These are phyloP conservation scores for Catagonus wagneri DNA, from an alignment of 2,113 vertebrate species.

Conservation along the genomic window DNA sequence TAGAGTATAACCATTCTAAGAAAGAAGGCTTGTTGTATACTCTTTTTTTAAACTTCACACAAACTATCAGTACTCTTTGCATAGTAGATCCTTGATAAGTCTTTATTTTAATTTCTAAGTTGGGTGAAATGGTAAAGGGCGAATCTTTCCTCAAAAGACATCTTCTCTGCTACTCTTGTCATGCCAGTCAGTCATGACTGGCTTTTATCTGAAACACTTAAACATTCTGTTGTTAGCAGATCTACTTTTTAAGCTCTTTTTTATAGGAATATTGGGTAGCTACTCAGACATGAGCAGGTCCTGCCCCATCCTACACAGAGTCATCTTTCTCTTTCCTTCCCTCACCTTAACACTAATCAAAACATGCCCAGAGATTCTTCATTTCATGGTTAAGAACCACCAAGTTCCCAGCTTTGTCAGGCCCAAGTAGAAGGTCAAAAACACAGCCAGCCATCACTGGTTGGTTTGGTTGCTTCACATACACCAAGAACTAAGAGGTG, in stretches of 20 bases:
- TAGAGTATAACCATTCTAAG: background rate
- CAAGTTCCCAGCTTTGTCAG: too few species aligned
- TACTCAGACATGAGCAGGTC: too few species aligned
- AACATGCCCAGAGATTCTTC: too few species aligned
- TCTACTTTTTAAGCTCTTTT: background rate
- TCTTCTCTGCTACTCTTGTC: background rate
- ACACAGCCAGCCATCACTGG: too few species aligned
- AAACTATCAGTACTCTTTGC: background rate
- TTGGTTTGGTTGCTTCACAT: too few species aligned
- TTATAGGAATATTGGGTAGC: too few species aligned
- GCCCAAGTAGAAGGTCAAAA: too few species aligned
- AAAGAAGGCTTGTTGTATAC: background rate
- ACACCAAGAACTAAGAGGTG: too few species aligned
- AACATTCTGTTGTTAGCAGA: background rate
- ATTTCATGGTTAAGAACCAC: too few species aligned
- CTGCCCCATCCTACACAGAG: too few species aligned
- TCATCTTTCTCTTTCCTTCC: too few species aligned
- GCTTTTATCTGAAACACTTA: slow-evolving; percentile 4
- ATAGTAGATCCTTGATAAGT: background rate
- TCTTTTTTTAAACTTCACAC: background rate
- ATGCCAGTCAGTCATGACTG: slow-evolving; percentile 22
- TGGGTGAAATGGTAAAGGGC: background rate
- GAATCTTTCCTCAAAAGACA: slow-evolving; percentile 42
- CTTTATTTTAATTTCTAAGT: slow-evolving; percentile 37
- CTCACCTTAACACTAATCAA: too few species aligned